Base-by-base conservation (phyloP, 2,888 invertebrate species). In the Acanthosepion pharaonis region DNA sequence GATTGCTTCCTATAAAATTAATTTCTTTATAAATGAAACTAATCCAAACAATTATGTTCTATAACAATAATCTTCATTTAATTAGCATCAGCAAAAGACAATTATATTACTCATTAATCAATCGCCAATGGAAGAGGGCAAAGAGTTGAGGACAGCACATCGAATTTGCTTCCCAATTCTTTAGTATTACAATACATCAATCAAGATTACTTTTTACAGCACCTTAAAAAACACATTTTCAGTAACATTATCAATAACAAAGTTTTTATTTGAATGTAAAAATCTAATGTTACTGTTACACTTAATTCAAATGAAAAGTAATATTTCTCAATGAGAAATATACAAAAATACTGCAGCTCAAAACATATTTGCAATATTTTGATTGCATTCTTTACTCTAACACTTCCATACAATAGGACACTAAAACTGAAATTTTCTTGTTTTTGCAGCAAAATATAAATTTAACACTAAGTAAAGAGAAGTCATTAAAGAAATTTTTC, bases 41-140 rank as follows among this genome's bases (percentile, higher is more conserved):
- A 78, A 78, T 78, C 78, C n/a, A 78, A 78, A 78, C 33, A 78
- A 78, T 78, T 78, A 78, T n/a, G 78, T 78, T 78, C 23, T 59
- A 59, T 59, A 59, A 59, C 59, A 59, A 59, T 59, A 59, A 59
- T 59, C 59, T 59, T 59, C 78, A n/a, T 78, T 78, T 78, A 78
- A 78, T 78, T 78, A 78, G 78, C 78, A 78, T 78, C 78, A 78
- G n/a, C 78, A 78, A 78, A 78, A 78, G 78, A 78, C n/a, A 78
- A 78, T 78, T 78, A 78, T 78, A 78, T 78, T 78, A 78, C 78
- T 78, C 78, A n/a, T n/a, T 78, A 78, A 78, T 78, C 78, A 78
- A 78, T 78, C n/a, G 33, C n/a, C 78, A 78, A 78, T 33, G 23
- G 78, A 78, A 78, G 78, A 78, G 78, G 78, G 78, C 78, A 78